Percentiles rank a stretch among this genome's conserved stretches.
phyloP scores from a whole-genome alignment of 2,797 vertebrate genomes.

The Hippocampus kuda region DNA sequence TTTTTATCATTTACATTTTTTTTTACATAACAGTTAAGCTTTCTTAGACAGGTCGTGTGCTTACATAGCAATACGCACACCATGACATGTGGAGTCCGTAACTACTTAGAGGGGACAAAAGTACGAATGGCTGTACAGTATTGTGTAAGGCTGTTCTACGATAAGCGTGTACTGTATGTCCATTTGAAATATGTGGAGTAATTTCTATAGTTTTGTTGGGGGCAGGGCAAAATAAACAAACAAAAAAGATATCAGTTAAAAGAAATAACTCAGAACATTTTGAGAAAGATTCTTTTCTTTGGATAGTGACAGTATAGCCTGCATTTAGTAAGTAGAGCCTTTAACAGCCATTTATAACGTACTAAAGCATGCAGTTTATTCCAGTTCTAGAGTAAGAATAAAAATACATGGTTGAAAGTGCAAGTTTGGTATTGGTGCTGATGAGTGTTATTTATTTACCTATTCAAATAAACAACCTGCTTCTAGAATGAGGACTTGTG shows the following conservation, averaged over 20 bases:
- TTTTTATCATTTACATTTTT: conserved; percentile 5
- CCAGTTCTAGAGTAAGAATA: background rate
- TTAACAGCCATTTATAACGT: background rate
- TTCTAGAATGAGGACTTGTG: background rate
- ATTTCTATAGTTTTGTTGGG: background rate
- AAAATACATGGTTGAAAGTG: background rate
- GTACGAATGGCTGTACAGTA: background rate
- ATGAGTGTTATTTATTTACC: background rate
- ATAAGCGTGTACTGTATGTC: background rate
- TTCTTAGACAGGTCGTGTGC: background rate
- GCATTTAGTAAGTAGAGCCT: background rate
- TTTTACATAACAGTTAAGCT: conserved; percentile 2
- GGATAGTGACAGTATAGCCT: background rate
- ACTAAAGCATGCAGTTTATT: background rate
- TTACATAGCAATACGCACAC: background rate
- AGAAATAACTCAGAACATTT: background rate
- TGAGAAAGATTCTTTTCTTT: background rate
- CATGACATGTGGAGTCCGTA: background rate
- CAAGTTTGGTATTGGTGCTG: background rate
- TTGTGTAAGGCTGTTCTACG: background rate
- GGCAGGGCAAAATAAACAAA: too few relatives aligned
- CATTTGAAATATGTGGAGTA: background rate
- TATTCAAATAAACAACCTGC: background rate
- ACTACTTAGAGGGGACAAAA: background rate
- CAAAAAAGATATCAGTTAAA: background rate